Conservation (phyloP, 2,888 invertebrate genomes). For the Ormyrus thymus region DNA sequence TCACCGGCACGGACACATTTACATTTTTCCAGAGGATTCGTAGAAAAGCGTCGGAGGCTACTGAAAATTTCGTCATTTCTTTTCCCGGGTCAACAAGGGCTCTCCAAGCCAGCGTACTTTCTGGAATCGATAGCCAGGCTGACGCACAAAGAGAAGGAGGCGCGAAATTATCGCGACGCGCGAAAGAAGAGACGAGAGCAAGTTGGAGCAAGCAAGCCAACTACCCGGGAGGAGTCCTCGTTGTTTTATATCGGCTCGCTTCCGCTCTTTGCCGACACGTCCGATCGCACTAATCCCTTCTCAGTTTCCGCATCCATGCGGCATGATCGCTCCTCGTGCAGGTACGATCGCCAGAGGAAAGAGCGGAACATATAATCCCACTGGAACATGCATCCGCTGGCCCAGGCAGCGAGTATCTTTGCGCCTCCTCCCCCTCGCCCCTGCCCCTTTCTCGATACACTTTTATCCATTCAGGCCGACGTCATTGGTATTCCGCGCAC, state of each 20-base stretch:
- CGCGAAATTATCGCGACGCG: conserved; percentile 26
- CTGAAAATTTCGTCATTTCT: conserved; percentile 7
- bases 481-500: conserved; percentile 55
- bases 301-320: conserved; percentile 40
- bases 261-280: conserved; percentile 27
- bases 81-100: background rate
- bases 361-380: conserved; percentile 51
- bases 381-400: conserved; percentile 52
- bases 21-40: background rate
- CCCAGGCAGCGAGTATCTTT: conserved; percentile 53
- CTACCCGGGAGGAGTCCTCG: background rate
- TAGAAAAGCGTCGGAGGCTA: background rate
- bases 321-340: conserved; percentile 18
- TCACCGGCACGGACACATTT: too few relatives aligned
- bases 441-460: conserved; percentile 43
- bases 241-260: background rate
- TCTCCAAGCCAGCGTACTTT: background rate
- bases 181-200: too few relatives aligned
- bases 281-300: conserved; percentile 48
- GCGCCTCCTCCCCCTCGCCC: conserved; percentile 66
- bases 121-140: background rate
- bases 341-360: background rate
- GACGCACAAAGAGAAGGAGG: background rate
- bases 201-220: too few relatives aligned
- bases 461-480: conserved; percentile 59